Evolutionary conservation across 1,140 invertebrate species (phyloP).

Genomic region (Cyrtorhinus lividipennis): DNA sequence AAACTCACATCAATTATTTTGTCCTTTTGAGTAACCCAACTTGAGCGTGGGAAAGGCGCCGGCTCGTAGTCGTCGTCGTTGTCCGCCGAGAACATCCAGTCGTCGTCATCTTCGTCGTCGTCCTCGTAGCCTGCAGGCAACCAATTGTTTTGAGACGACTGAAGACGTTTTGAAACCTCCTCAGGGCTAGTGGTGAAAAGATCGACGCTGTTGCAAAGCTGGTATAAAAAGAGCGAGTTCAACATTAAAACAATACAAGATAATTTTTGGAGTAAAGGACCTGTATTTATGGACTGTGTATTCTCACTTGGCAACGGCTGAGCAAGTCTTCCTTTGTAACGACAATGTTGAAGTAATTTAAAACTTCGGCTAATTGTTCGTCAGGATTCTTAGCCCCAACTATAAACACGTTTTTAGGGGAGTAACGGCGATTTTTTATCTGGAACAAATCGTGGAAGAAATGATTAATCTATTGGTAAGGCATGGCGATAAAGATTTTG

Average conservation of each 20-base stretch:
- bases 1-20: neutral
- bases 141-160: neutral
- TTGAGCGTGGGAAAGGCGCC: neutral
- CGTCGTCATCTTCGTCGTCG: neutral
- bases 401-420: constrained; percentile 35
- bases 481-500: neutral
- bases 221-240: neutral
- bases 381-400: constrained; percentile 33
- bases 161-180: neutral
- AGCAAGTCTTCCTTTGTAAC: constrained; percentile 45
- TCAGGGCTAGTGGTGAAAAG: neutral
- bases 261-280: too few relatives aligned
- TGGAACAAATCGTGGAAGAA: constrained; percentile 11
- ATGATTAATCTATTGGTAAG: neutral
- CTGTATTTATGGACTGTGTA: too few relatives aligned
- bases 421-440: neutral
- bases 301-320: constrained; percentile 44
- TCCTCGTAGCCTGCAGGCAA: neutral
- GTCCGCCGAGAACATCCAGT: constrained; percentile 25
- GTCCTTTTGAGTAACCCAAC: neutral
- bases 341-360: constrained; percentile 43
- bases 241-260: too few relatives aligned
- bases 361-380: constrained; percentile 42
- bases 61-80: neutral
- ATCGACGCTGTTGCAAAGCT: neutral